Base-by-base conservation (phyloP, 2,797 vertebrate species). In the Nasua narica region DNA sequence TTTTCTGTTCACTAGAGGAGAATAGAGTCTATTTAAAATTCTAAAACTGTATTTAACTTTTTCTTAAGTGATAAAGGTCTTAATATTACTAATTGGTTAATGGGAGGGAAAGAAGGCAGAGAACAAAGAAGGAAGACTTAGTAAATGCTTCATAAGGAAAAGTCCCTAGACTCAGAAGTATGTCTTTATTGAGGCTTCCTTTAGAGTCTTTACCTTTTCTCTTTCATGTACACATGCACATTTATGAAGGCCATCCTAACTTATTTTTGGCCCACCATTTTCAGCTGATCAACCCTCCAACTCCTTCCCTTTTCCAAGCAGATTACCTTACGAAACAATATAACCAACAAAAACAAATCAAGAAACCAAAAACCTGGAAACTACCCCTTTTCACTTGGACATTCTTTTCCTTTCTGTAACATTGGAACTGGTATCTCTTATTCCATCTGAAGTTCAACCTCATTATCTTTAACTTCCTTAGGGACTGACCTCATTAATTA, bases 1-100 rank as follows among this genome's bases (percentile, higher is more conserved):
- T 62, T 58, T 35, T 40, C 56, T 40, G 23, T 69, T 76, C 43
- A 37, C 23, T 50, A 79, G 18, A 74, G 35, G 23, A 43, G 48
- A 87, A 79, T 65, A 70, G 29, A 50, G n/a, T 69, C 43, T 94
- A 91, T 81, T 85, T 77, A 52, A 46, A 95, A 93, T 70, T 91
- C 81, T 48, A 84, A 90, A 90, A 70, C 21, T 67, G 23, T 67
- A 35, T 43, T 90, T 69, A 91, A 70, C 10, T 81, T 52, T 85
- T 88, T 84, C 76, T 58, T 76, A 76, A 77, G 5, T 90, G 14
- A 60, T 50, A 32, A 91, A 10, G 58, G 32, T 5, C 29, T 85
- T 95, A 56, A 65, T 67, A 48, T 48, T 74, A 74, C 21, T 74
- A 90, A 46, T 67, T 88, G 7, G 11, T 15, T 94, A 87, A 77